phyloP scores from a whole-genome alignment of 2,113 vertebrate genomes.

The Anolis sagrei region DNA sequence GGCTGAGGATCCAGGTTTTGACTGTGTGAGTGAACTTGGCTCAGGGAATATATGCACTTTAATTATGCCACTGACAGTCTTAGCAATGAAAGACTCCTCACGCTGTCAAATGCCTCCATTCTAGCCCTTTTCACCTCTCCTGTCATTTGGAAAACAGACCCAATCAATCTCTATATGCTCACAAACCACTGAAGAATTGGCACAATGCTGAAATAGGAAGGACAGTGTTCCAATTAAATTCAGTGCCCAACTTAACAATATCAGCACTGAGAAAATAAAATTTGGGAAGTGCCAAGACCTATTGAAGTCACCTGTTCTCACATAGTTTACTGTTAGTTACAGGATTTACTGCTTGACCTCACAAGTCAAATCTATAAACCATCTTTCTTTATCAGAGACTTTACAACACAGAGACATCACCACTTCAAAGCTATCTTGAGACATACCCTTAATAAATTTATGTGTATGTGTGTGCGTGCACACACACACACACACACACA shows the following conservation, averaged over 20 bases:
- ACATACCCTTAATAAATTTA: background rate
- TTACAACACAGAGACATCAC: background rate
- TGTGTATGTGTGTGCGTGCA: background rate
- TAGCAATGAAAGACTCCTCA: background rate
- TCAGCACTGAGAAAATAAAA: background rate
- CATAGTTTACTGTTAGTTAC: background rate
- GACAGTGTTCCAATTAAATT: constrained; percentile 1
- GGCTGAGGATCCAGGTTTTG: background rate
- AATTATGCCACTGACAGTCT: background rate
- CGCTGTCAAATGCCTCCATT: background rate
- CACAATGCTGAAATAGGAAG: background rate
- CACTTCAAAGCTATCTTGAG: background rate
- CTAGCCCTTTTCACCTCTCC: background rate
- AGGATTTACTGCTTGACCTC: background rate
- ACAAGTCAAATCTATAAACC: background rate
- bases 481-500: background rate
- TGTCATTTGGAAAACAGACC: constrained; percentile 1
- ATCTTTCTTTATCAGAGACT: background rate
- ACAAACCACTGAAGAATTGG: background rate
- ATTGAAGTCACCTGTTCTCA: background rate
- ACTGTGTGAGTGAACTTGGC: background rate
- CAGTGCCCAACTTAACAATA: background rate
- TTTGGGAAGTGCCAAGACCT: background rate
- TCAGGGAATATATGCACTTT: background rate
- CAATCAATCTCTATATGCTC: background rate